A percentile compares a stretch with the other conserved stretches of the same genome.
Evolutionary conservation across 2,797 vertebrate species (phyloP).

Genomic region (Sebastes steindachneri): DNA sequence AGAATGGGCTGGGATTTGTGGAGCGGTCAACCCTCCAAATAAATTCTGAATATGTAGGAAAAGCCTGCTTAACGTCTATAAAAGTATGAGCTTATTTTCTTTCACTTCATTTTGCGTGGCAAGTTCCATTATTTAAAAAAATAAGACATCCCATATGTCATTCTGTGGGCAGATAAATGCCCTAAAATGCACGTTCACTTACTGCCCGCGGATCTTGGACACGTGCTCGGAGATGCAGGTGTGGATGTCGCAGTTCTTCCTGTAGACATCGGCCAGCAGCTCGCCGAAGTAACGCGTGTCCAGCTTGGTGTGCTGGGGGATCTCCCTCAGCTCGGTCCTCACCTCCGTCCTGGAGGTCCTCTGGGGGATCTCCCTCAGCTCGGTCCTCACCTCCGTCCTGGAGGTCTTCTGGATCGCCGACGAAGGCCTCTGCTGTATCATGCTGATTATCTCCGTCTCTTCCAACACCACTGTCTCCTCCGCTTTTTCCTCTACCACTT

Average conservation of each 20-base stretch:
- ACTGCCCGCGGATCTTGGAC: slow-evolving; percentile 91
- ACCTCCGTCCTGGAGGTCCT: too few relatives aligned
- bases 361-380: slow-evolving; percentile 16
- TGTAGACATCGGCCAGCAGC: slow-evolving; percentile 92
- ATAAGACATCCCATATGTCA: neutral
- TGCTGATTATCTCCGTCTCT: slow-evolving; percentile 65
- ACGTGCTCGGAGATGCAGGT: slow-evolving; percentile 90
- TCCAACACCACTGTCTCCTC: slow-evolving; percentile 56
- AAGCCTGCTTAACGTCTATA: neutral
- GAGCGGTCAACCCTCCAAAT: neutral
- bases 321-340: too few relatives aligned
- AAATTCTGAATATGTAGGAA: neutral
- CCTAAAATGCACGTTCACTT: slow-evolving; percentile 26
- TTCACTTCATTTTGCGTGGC: neutral
- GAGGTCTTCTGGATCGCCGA: slow-evolving; percentile 11
- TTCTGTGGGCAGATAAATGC: neutral
- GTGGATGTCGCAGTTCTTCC: slow-evolving; percentile 92
- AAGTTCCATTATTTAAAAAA: neutral
- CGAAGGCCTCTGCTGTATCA: slow-evolving; percentile 42
- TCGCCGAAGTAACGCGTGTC: slow-evolving; percentile 95
- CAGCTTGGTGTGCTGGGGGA: slow-evolving; percentile 76
- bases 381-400: slow-evolving; percentile 4
- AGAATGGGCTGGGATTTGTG: neutral
- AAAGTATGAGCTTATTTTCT: neutral
- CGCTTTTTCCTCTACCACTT: neutral